Percentiles rank a stretch among this genome's conserved stretches.
These are phyloP conservation scores for Calliopsis andreniformis DNA, from an alignment of 1,140 invertebrate genomes.

Conservation along the genomic window DNA sequence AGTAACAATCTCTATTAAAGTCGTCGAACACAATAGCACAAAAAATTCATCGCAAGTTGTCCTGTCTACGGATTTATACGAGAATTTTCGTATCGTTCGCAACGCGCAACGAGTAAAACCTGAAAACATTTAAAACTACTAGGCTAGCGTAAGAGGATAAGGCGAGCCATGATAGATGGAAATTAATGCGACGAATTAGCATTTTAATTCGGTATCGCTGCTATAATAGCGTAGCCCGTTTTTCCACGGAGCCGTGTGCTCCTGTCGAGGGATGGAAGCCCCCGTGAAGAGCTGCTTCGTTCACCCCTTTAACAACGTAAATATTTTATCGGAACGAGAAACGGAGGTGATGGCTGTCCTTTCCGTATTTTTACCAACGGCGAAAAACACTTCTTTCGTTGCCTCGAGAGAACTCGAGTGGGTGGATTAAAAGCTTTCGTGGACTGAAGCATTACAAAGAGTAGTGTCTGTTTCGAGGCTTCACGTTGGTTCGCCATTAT, in stretches of 20 bases:
- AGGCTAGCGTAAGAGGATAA: conserved; percentile 26
- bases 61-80: no score
- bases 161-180: conserved; percentile 61
- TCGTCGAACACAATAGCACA: no score
- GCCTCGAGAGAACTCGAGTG: conserved; percentile 14
- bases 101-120: conserved; percentile 3
- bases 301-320: conserved; percentile 50
- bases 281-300: background rate
- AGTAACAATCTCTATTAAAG: no score
- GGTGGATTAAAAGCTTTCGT: conserved; percentile 37
- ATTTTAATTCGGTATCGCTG: conserved; percentile 71
- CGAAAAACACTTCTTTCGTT: conserved; percentile 26
- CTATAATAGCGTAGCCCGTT: conserved; percentile 50
- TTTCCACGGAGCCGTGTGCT: conserved; percentile 1
- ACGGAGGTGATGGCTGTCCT: conserved; percentile 45
- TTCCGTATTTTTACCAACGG: conserved; percentile 19
- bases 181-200: conserved; percentile 72
- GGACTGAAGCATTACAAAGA: background rate
- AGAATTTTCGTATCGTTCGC: no score
- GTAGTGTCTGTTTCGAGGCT: background rate
- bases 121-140: conserved; percentile 54
- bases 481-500: background rate
- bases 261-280: background rate
- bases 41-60: no score
- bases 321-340: conserved; percentile 52